These are phyloP conservation scores for Operophtera brumata DNA, from an alignment of 2,888 invertebrate genomes.

Conservation along the genomic window DNA sequence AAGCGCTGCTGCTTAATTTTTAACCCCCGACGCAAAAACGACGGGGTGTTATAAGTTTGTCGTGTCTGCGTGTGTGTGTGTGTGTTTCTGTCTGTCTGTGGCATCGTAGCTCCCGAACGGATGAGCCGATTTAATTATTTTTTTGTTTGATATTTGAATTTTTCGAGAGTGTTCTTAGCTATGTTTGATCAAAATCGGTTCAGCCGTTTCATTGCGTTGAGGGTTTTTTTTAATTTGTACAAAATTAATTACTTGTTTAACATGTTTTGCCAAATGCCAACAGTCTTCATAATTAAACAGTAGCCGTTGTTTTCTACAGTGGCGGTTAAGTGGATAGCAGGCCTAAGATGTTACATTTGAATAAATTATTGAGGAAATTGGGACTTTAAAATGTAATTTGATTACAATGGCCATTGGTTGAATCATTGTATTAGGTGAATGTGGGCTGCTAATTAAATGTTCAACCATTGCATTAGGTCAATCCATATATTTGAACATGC, in stretches of 20 bases:
- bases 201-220: too few species aligned
- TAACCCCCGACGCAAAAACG: too few species aligned
- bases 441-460: conserved; percentile 17
- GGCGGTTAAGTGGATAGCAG: conserved; percentile 1
- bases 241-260: too few species aligned
- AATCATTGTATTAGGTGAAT: conserved; percentile 30
- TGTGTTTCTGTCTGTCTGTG: too few species aligned
- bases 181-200: too few species aligned
- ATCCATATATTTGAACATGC: neutral
- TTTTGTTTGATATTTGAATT: too few species aligned
- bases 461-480: neutral
- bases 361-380: conserved; percentile 26
- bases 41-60: too few species aligned
- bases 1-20: neutral
- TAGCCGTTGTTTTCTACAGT: neutral
- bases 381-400: conserved; percentile 41
- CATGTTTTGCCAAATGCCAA: neutral
- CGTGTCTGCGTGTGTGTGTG: too few species aligned
- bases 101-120: too few species aligned
- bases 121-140: too few species aligned
- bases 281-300: neutral
- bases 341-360: conserved; percentile 1
- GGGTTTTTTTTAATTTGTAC: too few species aligned
- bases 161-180: too few species aligned
- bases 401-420: conserved; percentile 54